Base-by-base conservation (phyloP, 1,140 invertebrate species). In the Cydia splendana region DNA sequence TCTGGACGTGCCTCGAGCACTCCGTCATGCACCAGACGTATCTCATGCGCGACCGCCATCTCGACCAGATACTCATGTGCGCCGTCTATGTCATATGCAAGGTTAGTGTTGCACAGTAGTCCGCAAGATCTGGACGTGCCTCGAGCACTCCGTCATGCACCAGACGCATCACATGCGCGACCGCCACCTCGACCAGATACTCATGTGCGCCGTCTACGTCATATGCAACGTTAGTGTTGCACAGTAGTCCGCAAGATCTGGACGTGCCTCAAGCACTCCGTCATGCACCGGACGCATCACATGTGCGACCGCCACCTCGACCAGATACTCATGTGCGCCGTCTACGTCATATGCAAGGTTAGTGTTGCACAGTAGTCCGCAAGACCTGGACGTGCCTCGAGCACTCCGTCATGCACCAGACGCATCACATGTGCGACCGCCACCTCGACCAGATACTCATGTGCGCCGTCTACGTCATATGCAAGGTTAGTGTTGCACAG, bases 1-100 rank as follows among this genome's bases (percentile, higher is more conserved):
- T 99, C 78, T 99, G 98, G 98, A 99, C 98, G 0, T 98, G 98
- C 83, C 98, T 99, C 86, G 98, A 99, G 89, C 95, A 98, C 89
- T 96, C 97, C 3, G 95, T 99, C 80, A 96, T 98, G 75, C 95
- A 98, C 77, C 95, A 98, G 82, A 96, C 96, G 0, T 95, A 96
- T 76, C 92, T 99, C 6, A 97, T 99, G 96, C 94, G 95, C 80
- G 98, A 99, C 92, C 94, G 99, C 12, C 98, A 99, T 93, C 94
- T 99, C 18, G 99, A 99, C 94, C 99, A 99, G 94, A 95, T 99
- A 77, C 94, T 99, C n/a, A 99, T 99, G 98, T 99, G 99, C 94
- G 96, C 98, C 79, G 96, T 99, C 78, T 99, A 99, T 45, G 42
- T 45, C 42, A 45, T 45, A 45, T 45, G 42, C 42, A 45, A 45